Percentiles rank a stretch among this genome's conserved stretches.
Conservation (phyloP, 2,797 vertebrate genomes). For the Garrulus glandarius region DNA sequence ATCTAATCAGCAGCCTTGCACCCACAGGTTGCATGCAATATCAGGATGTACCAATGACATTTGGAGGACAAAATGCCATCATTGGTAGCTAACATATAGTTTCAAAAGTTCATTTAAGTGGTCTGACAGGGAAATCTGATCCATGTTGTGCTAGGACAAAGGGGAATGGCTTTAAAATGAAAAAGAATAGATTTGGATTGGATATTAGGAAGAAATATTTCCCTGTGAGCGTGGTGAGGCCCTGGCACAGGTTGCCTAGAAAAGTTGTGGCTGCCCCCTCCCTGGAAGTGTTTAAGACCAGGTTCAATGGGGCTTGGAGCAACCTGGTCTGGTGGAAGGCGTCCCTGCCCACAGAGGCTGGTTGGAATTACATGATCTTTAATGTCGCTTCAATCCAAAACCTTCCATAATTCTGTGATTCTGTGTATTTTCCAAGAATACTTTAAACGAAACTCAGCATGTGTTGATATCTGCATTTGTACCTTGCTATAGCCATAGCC, state of each 20-base stretch:
- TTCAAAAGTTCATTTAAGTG: background rate
- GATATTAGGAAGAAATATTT: background rate
- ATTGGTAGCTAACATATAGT: background rate
- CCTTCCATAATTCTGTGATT: background rate
- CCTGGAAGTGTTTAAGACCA: background rate
- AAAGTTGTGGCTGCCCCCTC: background rate
- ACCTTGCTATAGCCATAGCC: background rate
- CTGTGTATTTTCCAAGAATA: background rate
- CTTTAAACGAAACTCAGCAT: background rate
- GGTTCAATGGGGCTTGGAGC: background rate
- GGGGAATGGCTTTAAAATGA: background rate
- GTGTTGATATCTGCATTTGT: background rate
- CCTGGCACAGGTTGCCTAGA: background rate
- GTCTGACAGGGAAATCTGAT: background rate
- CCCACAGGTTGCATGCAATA: background rate
- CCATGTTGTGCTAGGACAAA: background rate
- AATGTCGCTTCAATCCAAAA: background rate
- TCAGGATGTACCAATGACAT: background rate
- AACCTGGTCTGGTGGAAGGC: fast-evolving
- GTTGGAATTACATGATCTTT: background rate
- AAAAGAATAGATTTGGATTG: background rate
- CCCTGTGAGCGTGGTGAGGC: background rate
- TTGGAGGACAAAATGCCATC: fast-evolving
- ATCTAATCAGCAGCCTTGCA: background rate
- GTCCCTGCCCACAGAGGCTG: too few species aligned